These are phyloP conservation scores for Protonibea diacanthus DNA, from an alignment of 2,797 vertebrate genomes.

Conservation along the genomic window DNA sequence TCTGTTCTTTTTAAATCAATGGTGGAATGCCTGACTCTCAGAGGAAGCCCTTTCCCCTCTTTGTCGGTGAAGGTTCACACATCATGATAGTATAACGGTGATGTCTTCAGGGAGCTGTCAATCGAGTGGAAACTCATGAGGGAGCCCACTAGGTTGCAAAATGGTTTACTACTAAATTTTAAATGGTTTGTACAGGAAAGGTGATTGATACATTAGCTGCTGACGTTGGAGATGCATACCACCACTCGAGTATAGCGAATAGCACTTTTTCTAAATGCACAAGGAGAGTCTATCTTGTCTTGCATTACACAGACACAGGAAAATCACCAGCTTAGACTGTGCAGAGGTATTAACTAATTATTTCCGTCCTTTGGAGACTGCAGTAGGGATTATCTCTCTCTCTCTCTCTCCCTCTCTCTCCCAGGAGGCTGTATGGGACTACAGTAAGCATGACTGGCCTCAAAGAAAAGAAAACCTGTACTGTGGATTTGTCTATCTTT, in stretches of 20 bases:
- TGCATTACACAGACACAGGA: conserved; percentile 59
- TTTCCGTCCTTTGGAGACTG: conserved; percentile 75
- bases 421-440: conserved; percentile 77
- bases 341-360: conserved; percentile 81
- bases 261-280: conserved; percentile 54
- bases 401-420: conserved; percentile 63
- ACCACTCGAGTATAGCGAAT: conserved; percentile 25
- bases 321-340: conserved; percentile 72
- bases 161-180: conserved; percentile 56
- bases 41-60: too few relatives aligned
- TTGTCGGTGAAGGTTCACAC: conserved; percentile 38
- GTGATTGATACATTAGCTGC: conserved; percentile 50
- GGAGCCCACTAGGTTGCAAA: conserved; percentile 53
- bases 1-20: background rate
- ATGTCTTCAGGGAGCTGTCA: conserved; percentile 67
- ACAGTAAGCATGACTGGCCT: conserved; percentile 70
- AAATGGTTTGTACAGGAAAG: conserved; percentile 57
- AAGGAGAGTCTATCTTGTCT: conserved; percentile 50
- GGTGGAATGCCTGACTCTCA: background rate
- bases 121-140: conserved; percentile 39
- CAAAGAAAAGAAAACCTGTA: conserved; percentile 51
- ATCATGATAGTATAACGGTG: conserved; percentile 43
- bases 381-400: conserved; percentile 74
- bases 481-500: conserved; percentile 25
- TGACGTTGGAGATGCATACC: conserved; percentile 12